These are phyloP conservation scores for Apodemus speciosus DNA, from an alignment of 2,113 vertebrate genomes.

Conservation along the genomic window DNA sequence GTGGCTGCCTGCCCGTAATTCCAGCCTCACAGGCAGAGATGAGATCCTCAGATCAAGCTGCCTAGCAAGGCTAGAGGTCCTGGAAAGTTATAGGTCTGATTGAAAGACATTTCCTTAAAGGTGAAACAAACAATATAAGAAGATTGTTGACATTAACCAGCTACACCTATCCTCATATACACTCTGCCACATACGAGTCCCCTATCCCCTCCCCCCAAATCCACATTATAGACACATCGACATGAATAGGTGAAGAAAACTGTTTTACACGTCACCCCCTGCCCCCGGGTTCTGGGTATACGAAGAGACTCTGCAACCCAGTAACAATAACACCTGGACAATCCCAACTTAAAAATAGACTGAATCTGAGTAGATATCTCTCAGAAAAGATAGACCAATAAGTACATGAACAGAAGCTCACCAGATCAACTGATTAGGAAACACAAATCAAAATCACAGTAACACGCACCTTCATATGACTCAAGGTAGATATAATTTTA, in stretches of 20 bases:
- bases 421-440: neutral
- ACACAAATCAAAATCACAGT: constrained; percentile 30
- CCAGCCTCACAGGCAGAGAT: neutral
- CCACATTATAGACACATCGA: neutral
- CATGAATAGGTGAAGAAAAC: neutral
- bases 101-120: neutral
- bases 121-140: neutral
- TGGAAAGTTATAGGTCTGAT: too few relatives aligned
- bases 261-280: neutral
- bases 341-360: neutral
- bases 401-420: neutral
- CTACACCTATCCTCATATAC: neutral
- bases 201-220: neutral
- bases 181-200: rapidly evolving
- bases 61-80: neutral
- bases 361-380: constrained; percentile 1
- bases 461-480: neutral
- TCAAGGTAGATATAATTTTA: neutral
- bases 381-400: neutral
- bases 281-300: neutral
- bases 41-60: neutral
- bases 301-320: neutral
- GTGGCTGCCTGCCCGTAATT: too few relatives aligned
- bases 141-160: neutral
- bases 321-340: neutral